Conservation (phyloP, 2,113 vertebrate species). For the Merops nubicus region DNA sequence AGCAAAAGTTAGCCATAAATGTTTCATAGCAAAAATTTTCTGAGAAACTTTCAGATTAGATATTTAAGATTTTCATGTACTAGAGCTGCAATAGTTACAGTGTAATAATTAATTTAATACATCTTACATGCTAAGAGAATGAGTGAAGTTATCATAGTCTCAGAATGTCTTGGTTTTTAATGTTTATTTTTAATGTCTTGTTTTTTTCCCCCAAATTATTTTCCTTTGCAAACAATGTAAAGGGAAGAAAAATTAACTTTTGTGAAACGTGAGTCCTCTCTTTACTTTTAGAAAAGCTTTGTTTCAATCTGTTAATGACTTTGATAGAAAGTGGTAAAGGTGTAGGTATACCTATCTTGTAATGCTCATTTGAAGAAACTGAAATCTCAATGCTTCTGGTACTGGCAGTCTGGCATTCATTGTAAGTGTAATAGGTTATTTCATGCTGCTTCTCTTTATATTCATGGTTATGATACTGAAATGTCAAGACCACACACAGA, state of each 20-base stretch:
- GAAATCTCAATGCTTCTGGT: conserved; percentile 10
- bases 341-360: background rate
- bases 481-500: conserved; percentile 86
- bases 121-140: background rate
- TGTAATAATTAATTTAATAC: background rate
- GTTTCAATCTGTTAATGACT: background rate
- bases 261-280: background rate
- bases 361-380: conserved; percentile 17
- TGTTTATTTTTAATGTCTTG: background rate
- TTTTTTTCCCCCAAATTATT: background rate
- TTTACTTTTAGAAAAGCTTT: background rate
- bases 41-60: background rate
- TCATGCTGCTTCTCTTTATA: conserved; percentile 82
- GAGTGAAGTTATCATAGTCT: background rate
- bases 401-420: conserved; percentile 52
- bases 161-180: background rate
- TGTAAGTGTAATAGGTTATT: conserved; percentile 74
- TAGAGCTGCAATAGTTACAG: background rate
- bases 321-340: background rate
- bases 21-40: background rate
- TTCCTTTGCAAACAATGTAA: background rate
- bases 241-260: background rate
- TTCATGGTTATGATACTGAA: conserved; percentile 82
- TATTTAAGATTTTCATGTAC: background rate
- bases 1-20: background rate